Evolutionary conservation across 2,888 invertebrate genomes (phyloP).

Genomic region (Parascotia fuliginaria): DNA sequence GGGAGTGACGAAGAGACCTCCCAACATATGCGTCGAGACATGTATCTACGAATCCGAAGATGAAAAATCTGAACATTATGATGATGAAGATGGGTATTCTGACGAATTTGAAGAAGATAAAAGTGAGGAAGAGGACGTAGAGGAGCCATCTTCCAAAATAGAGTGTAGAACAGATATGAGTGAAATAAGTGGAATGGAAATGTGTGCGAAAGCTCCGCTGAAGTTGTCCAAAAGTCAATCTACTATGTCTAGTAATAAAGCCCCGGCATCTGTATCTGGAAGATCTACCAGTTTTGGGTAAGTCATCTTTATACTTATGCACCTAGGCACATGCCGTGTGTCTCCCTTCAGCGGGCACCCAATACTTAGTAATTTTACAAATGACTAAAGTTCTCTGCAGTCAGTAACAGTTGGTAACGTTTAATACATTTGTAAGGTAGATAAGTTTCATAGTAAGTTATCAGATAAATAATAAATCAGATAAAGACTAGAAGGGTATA

Average conservation of each 20-base stretch:
- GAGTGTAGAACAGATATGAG: slow-evolving; percentile 49
- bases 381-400: too few relatives aligned
- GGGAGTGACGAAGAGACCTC: slow-evolving; percentile 70
- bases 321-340: too few relatives aligned
- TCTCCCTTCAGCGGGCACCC: too few relatives aligned
- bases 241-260: slow-evolving; percentile 57
- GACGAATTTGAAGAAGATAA: slow-evolving; percentile 81
- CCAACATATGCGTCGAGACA: slow-evolving; percentile 75
- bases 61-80: slow-evolving; percentile 45
- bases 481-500: too few relatives aligned
- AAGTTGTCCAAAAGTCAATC: slow-evolving; percentile 71
- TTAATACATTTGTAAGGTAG: background rate
- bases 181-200: slow-evolving; percentile 37
- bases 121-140: slow-evolving; percentile 61
- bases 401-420: too few relatives aligned
- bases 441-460: background rate
- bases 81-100: slow-evolving; percentile 72
- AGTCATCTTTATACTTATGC: slow-evolving; percentile 28
- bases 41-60: slow-evolving; percentile 70
- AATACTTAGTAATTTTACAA: too few relatives aligned
- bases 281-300: slow-evolving; percentile 73
- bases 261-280: slow-evolving; percentile 61
- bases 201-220: slow-evolving; percentile 47
- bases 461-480: too few relatives aligned
- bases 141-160: slow-evolving; percentile 42